Evolutionary conservation across 2,113 vertebrate genomes (phyloP).

Genomic region (Coreoperca whiteheadi): DNA sequence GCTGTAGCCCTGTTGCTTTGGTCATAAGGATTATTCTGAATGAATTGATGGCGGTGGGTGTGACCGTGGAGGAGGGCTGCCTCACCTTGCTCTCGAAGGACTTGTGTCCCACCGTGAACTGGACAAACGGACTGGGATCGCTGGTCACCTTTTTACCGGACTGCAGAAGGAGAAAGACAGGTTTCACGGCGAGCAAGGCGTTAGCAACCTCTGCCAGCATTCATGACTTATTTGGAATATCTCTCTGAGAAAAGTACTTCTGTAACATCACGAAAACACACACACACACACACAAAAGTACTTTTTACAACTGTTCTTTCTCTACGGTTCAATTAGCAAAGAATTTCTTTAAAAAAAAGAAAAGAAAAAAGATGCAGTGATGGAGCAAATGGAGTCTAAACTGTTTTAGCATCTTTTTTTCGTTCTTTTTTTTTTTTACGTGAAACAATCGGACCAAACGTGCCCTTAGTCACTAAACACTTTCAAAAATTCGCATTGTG

Average conservation of each 20-base stretch:
- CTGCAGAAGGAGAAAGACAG: constrained; percentile 80
- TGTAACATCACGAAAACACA: background rate
- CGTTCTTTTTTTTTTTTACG: too few relatives aligned
- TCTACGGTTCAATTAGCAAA: background rate
- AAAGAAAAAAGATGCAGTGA: background rate
- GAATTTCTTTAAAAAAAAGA: background rate
- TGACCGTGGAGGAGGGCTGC: background rate
- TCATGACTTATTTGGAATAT: background rate
- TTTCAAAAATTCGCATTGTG: background rate
- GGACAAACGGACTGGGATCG: constrained; percentile 92
- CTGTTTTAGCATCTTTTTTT: background rate
- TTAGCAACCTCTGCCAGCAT: background rate
- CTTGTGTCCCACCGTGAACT: constrained; percentile 92
- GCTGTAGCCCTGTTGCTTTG: background rate
- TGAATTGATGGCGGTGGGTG: too few relatives aligned
- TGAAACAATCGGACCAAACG: background rate
- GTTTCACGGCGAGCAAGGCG: background rate
- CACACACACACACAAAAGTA: too few relatives aligned
- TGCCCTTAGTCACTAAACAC: background rate
- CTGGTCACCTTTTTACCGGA: constrained; percentile 95
- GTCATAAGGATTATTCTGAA: background rate
- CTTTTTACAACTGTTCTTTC: background rate
- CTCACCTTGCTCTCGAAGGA: constrained; percentile 94
- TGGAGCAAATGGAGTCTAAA: background rate
- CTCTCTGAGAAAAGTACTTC: background rate